Evolutionary conservation across 2,113 vertebrate species (phyloP).

Genomic region (Zootoca vivipara): DNA sequence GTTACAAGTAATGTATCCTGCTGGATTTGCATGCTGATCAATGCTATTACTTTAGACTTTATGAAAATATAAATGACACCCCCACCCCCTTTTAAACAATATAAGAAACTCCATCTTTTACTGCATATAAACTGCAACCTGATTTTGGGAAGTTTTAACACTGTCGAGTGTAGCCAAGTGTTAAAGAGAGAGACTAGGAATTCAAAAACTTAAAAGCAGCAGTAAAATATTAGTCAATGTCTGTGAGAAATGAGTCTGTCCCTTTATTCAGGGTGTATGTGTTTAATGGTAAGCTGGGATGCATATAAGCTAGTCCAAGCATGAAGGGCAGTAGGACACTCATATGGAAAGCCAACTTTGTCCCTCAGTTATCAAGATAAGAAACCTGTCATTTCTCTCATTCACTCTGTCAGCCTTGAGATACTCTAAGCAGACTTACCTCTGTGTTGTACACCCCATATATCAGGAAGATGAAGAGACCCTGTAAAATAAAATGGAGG

Average conservation of each 20-base stretch:
- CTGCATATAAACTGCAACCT: neutral
- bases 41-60: neutral
- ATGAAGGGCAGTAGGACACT: conserved; percentile 98
- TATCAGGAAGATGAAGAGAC: conserved; percentile 99
- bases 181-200: conserved; percentile 86
- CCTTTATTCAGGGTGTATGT: conserved; percentile 91
- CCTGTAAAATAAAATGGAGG: conserved; percentile 88
- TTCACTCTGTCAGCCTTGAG: conserved; percentile 99
- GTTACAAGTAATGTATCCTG: neutral
- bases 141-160: conserved; percentile 37
- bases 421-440: conserved; percentile 96
- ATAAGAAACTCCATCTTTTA: conserved; percentile 16
- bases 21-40: neutral
- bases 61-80: neutral
- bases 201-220: conserved; percentile 95
- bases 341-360: conserved; percentile 84
- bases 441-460: conserved; percentile 98
- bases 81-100: neutral
- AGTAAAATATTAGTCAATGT: conserved; percentile 94
- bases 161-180: conserved; percentile 74
- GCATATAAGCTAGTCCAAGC: conserved; percentile 98
- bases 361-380: conserved; percentile 94
- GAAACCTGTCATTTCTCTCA: conserved; percentile 99
- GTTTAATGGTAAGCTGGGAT: conserved; percentile 97
- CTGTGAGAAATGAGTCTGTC: conserved; percentile 97